Percentiles rank a stretch among this genome's conserved stretches.
phyloP scores from a whole-genome alignment of 2,113 vertebrate species.

The Melanocharis versteri region DNA sequence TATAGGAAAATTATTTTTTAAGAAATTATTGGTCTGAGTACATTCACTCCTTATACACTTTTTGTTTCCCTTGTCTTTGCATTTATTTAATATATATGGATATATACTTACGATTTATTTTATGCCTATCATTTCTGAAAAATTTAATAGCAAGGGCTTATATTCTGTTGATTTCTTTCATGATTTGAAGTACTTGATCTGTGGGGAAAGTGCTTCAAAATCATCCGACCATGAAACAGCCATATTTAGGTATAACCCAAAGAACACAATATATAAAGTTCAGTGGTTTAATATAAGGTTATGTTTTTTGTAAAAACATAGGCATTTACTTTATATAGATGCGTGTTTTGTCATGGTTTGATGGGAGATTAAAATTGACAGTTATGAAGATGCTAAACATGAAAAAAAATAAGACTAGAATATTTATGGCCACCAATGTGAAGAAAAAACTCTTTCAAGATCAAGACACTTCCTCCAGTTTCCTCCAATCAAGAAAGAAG shows the following conservation, averaged over 20 bases:
- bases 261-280: background rate
- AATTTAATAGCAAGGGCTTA: background rate
- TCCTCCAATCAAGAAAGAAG: background rate
- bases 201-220: background rate
- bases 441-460: background rate
- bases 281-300: background rate
- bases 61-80: background rate
- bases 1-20: background rate
- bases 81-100: no score
- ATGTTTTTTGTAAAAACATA: background rate
- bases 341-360: background rate
- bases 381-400: background rate
- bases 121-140: background rate
- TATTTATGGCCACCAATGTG: background rate
- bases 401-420: background rate
- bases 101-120: background rate
- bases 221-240: background rate
- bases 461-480: background rate
- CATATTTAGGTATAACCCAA: background rate
- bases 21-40: background rate
- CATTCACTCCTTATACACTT: background rate
- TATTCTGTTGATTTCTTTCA: background rate
- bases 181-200: background rate
- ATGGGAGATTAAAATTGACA: background rate
- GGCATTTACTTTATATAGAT: background rate